These are phyloP conservation scores for Aphaenogaster rudis DNA, from an alignment of 1,140 invertebrate genomes.

Conservation along the genomic window DNA sequence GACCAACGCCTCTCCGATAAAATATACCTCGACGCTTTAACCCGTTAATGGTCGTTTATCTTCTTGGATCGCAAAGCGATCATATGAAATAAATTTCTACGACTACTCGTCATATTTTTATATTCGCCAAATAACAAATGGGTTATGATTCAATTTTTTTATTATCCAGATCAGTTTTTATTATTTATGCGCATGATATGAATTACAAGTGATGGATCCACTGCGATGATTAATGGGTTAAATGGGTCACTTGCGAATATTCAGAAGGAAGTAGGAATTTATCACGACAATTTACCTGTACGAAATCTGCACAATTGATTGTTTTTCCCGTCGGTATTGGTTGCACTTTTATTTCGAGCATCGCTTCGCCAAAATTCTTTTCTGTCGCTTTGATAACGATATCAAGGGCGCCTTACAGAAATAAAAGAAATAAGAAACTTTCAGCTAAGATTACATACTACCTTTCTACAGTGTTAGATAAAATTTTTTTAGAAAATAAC, in stretches of 20 bases:
- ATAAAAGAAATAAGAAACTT: background rate
- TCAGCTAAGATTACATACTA: background rate
- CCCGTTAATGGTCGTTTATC: constrained; percentile 8
- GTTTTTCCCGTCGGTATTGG: constrained; percentile 62
- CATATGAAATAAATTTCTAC: background rate
- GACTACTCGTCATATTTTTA: background rate
- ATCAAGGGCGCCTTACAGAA: constrained; percentile 37
- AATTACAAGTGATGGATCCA: constrained; percentile 2
- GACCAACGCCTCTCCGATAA: constrained; percentile 22
- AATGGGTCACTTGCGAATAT: background rate
- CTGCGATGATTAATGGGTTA: background rate
- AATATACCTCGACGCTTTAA: constrained; percentile 17
- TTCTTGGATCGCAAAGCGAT: background rate
- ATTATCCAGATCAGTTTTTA: background rate
- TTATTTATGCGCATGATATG: constrained; percentile 16
- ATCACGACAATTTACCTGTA: constrained; percentile 78
- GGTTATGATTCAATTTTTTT: background rate
- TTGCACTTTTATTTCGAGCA: constrained; percentile 81
- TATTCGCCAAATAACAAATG: background rate
- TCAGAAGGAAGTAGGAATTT: background rate
- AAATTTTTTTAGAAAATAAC: background rate
- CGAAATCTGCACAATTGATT: constrained; percentile 81
- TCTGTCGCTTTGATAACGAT: constrained; percentile 79
- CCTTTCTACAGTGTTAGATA: background rate
- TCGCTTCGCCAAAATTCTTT: constrained; percentile 71